Evolutionary conservation across 2,113 vertebrate species (phyloP).

Genomic region (Pangasianodon hypophthalmus): DNA sequence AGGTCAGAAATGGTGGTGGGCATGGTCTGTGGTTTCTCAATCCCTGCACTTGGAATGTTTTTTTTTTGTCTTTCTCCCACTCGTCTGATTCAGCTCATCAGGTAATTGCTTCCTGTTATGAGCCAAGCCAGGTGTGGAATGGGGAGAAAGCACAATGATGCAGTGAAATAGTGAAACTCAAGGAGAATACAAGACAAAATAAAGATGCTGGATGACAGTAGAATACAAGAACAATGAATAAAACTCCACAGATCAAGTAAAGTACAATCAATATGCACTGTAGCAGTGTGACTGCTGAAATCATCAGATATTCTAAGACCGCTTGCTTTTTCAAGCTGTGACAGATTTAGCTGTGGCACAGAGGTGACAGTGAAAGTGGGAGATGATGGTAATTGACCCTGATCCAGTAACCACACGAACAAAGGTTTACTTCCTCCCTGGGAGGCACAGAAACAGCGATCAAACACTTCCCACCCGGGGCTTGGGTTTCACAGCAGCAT

Average conservation of each 20-base stretch:
- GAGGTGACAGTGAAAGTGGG: slow-evolving; percentile 17
- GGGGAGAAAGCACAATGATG: neutral
- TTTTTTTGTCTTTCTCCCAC: neutral
- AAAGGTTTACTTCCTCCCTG: slow-evolving; percentile 21
- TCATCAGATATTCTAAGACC: neutral
- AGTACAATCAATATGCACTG: neutral
- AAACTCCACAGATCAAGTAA: neutral
- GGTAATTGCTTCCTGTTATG: slow-evolving; percentile 2
- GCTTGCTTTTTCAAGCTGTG: neutral
- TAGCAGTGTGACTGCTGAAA: neutral
- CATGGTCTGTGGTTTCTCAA: neutral
- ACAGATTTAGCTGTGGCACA: neutral
- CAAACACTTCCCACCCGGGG: slow-evolving; percentile 37
- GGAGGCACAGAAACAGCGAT: slow-evolving; percentile 11
- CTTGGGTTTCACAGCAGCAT: slow-evolving; percentile 21
- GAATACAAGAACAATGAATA: neutral
- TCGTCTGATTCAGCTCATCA: neutral
- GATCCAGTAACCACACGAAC: slow-evolving; percentile 33
- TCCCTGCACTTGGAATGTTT: neutral
- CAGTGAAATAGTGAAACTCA: neutral
- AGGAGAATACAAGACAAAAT: neutral
- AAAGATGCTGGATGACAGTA: neutral
- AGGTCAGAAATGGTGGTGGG: neutral
- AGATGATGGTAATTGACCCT: slow-evolving; percentile 34
- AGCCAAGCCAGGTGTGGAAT: neutral